These are phyloP conservation scores for Lepus oiostolus DNA, from an alignment of 2,797 vertebrate genomes.

Conservation along the genomic window DNA sequence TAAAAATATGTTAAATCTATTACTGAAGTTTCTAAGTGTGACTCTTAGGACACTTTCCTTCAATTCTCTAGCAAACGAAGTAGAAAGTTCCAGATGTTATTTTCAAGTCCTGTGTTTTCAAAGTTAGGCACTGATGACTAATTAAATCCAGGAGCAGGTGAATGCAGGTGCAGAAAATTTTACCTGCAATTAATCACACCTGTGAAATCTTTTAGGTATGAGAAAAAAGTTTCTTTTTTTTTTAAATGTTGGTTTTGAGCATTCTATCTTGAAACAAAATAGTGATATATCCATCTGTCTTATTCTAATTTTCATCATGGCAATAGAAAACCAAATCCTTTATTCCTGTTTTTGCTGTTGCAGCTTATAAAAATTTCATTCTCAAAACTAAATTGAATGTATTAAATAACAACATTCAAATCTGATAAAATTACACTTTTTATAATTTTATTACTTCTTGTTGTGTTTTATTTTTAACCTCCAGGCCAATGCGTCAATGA, in stretches of 20 bases:
- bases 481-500: slow-evolving; percentile 84
- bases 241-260: slow-evolving; percentile 4
- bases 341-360: not conserved
- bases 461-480: not conserved
- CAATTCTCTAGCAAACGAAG: slow-evolving; percentile 20
- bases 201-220: not conserved
- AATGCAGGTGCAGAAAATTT: slow-evolving; percentile 32
- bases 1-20: not conserved
- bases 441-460: slow-evolving; percentile 23
- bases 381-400: slow-evolving; percentile 50
- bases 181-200: slow-evolving; percentile 55
- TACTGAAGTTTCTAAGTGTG: not conserved
- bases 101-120: slow-evolving; percentile 44
- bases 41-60: not conserved
- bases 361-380: slow-evolving; percentile 21
- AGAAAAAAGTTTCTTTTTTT: not conserved
- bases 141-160: slow-evolving; percentile 36
- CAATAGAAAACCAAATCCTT: not conserved
- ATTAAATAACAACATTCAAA: slow-evolving; percentile 76
- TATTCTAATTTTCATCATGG: slow-evolving; percentile 55
- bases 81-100: slow-evolving; percentile 61
- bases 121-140: slow-evolving; percentile 18
- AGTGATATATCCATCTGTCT: slow-evolving; percentile 1
- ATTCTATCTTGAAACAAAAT: slow-evolving; percentile 46
- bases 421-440: slow-evolving; percentile 68